Evolutionary conservation across 2,888 invertebrate genomes (phyloP).

Genomic region (Phaonia tiefii): DNA sequence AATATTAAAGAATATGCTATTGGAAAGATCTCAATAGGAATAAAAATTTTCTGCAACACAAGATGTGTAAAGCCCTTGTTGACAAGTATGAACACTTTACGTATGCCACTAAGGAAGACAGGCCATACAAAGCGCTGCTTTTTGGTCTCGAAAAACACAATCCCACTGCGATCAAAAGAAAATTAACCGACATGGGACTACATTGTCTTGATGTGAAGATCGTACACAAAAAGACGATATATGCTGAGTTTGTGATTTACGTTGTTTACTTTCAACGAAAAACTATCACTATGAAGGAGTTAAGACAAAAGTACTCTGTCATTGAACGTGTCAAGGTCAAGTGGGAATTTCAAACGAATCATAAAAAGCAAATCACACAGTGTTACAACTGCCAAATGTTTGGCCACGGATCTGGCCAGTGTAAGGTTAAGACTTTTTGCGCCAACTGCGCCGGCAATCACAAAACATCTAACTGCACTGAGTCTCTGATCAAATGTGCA

Average conservation of each 20-base stretch:
- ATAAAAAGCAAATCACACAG: constrained; percentile 10
- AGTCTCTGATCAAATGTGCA: constrained; percentile 25
- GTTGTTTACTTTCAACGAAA: constrained; percentile 22
- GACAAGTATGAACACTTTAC: background rate
- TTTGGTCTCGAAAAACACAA: background rate
- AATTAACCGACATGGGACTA: background rate
- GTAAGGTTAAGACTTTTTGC: constrained; percentile 34
- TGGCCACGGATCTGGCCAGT: constrained; percentile 8
- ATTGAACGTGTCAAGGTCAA: background rate
- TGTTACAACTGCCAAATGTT: too few relatives aligned
- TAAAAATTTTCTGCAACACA: background rate
- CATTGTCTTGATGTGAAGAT: background rate
- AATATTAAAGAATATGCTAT: constrained; percentile 1
- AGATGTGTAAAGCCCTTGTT: background rate
- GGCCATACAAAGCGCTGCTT: constrained; percentile 10
- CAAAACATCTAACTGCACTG: constrained; percentile 4
- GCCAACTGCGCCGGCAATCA: too few relatives aligned
- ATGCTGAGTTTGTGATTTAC: constrained; percentile 10
- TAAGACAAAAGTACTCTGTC: constrained; percentile 9
- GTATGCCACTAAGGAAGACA: background rate
- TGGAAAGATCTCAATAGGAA: background rate
- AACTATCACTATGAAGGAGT: constrained; percentile 15
- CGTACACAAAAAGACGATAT: background rate
- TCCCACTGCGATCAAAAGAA: constrained; percentile 1
- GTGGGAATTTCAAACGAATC: constrained; percentile 7